Base-by-base conservation (phyloP, 2,113 vertebrate genomes). In the Platichthys stellatus region DNA sequence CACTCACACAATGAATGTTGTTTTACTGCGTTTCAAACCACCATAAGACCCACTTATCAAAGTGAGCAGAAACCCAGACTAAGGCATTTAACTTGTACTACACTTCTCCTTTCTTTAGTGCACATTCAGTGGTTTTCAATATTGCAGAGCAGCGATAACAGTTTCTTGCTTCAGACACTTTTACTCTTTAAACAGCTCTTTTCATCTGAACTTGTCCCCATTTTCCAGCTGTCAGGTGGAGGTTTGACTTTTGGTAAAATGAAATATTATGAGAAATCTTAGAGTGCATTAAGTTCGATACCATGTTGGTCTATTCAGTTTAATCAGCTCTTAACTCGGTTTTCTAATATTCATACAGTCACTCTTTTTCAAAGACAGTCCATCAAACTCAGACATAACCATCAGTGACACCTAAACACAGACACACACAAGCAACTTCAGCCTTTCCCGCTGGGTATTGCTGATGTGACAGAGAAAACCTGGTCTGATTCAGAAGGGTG, bases 391-490 rank as follows among this genome's bases (percentile, higher is more conserved):
- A 59, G 65, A 86, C 61, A 71, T 56, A 72, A 56, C 40, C 59
- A 65, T 70, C 69, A 73, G 63, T 51, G 64, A 76, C 74, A 69
- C 54, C 76, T 26, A 28, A 69, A 60, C 63, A 70, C 18, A 13
- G 10, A 81, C 57, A 63, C 65, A 60, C 64, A 70, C 49, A 57
- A 75, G 76, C 87, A 81, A 51, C 54, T 66, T 83, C 74, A 81
- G 82, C 76, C 65, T 78, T 83, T 88, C 75, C 84, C 74, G 69
- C 64, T 56, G 35, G 56, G 71, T 76, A 83, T 51, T 84, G 75
- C 80, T 83, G 81, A 83, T 83, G 70, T 80, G 77, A 84, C 76
- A 76, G 77, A 68, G 74, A 73, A 81, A 88, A 84, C 78, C 82
- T 79, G 69, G 71, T 81, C 65, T 79, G 72, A 89, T 79, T 68